Conservation (phyloP, 2,113 vertebrate genomes). For the Lagopus leucura region DNA sequence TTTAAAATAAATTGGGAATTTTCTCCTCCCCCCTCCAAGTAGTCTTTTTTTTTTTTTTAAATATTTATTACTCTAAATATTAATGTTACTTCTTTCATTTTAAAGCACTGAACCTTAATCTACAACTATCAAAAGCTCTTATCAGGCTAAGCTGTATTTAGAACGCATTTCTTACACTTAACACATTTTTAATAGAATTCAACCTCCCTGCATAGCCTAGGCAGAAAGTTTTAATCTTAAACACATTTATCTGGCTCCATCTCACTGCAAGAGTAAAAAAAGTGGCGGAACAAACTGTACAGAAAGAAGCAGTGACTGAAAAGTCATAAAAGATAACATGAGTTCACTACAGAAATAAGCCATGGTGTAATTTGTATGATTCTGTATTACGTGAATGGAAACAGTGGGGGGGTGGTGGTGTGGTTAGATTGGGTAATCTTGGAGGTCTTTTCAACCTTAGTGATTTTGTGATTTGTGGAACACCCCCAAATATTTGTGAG, state of each 20-base stretch:
- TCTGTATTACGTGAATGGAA: not conserved
- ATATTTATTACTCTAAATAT: not conserved
- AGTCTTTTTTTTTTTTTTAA: not conserved
- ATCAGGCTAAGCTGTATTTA: not conserved
- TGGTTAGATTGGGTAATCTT: too few species aligned
- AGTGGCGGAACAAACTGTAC: not conserved
- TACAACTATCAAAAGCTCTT: not conserved
- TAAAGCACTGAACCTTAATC: not conserved
- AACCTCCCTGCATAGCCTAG: not conserved
- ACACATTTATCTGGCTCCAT: not conserved
- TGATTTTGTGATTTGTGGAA: not conserved
- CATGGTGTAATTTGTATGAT: not conserved
- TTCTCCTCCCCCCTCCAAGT: rapidly evolving
- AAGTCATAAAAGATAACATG: not conserved
- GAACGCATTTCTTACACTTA: not conserved
- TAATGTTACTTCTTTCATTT: not conserved
- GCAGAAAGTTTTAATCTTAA: not conserved
- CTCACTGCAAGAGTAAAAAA: not conserved
- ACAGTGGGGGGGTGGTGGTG: too few species aligned
- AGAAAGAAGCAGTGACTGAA: not conserved
- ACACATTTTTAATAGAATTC: not conserved
- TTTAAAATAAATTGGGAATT: not conserved
- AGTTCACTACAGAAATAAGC: not conserved
- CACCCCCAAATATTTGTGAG: not conserved
- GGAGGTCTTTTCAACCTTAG: too few species aligned